These are phyloP conservation scores for Geotria australis DNA, from an alignment of 2,797 vertebrate species.

Conservation along the genomic window DNA sequence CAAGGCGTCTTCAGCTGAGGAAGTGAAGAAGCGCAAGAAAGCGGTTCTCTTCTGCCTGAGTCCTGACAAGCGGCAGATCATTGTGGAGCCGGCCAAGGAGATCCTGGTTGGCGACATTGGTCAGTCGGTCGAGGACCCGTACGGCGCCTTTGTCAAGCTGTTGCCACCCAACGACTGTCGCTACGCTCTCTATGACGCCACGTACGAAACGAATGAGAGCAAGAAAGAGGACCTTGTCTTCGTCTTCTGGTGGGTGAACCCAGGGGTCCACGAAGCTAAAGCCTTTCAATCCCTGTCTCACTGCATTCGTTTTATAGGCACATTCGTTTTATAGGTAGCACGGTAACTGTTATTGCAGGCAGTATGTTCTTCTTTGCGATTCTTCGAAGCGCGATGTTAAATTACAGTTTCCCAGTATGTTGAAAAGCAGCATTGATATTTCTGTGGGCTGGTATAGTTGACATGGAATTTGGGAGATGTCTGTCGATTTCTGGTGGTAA, in stretches of 20 bases:
- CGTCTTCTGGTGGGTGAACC: conserved; percentile 75
- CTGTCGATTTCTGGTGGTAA: no score
- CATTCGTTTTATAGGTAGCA: no score
- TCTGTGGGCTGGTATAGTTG: no score
- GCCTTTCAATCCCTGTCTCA: no score
- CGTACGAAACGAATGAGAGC: conserved; percentile 91
- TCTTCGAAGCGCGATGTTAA: no score
- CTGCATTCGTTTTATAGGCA: no score
- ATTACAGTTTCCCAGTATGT: no score
- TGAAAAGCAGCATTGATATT: no score
- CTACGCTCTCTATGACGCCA: conserved; percentile 88
- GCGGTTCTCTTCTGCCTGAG: conserved; percentile 81
- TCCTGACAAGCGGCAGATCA: conserved; percentile 77
- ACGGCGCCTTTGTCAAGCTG: conserved; percentile 72
- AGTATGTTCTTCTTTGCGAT: no score
- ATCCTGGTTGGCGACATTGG: conserved; percentile 87
- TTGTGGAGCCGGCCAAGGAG: conserved; percentile 74
- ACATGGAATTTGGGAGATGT: no score
- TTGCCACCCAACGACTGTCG: conserved; percentile 78
- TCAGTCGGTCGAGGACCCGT: conserved; percentile 69
- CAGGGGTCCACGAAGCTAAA: no score
- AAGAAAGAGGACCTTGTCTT: conserved; percentile 99
- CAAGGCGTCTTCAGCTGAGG: conserved; percentile 61
- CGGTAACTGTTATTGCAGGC: no score
- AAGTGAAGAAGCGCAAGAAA: conserved; percentile 96